Base-by-base conservation (phyloP, 2,113 vertebrate genomes). In the Taurulus bubalis region DNA sequence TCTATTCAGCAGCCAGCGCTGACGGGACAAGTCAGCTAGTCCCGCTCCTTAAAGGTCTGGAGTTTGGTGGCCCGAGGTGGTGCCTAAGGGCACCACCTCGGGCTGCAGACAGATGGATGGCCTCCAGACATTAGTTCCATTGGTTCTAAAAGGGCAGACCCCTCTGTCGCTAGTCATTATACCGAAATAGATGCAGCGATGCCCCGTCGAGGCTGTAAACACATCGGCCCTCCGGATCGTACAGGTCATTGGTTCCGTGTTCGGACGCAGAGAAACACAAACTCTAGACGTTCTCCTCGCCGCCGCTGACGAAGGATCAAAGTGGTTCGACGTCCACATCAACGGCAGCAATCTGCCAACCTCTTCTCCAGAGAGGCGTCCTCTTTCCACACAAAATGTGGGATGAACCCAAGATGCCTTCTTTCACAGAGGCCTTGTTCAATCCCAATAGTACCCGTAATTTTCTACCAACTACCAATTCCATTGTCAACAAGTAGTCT, bases 31-130 rank as follows among this genome's bases (percentile, higher is more conserved):
- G 83, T 92, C 92, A 83, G 79, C 87, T 74, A 65, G 76, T 79
- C 85, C 73, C 65, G 70, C 77, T 82, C 72, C 85, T 83, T 77
- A 67, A 84, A 86, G 84, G 89, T 73, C 85, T 88, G 70, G 59
- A 83, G n/a, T n/a, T n/a, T n/a, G n/a, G n/a, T n/a, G n/a, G n/a
- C n/a, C n/a, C n/a, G n/a, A n/a, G n/a, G n/a, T n/a, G n/a, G n/a
- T n/a, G n/a, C 82, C 84, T 59, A 75, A 85, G 74, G 75, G 6
- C 65, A 60, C 58, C 73, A 80, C 85, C 87, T 85, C 75, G 7
- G 85, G 87, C 87, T 84, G 86, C 55, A 87, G 91, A 94, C 93
- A 94, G 92, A 92, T 91, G 93, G 91, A 91, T 90, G 82, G 34
- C 72, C 83, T 72, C 82, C 30, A 15, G 72, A 51, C 87, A 91